A percentile compares a stretch with the other conserved stretches of the same genome.
Conservation (phyloP, 2,113 vertebrate species). For the Dendropsophus ebraccatus region DNA sequence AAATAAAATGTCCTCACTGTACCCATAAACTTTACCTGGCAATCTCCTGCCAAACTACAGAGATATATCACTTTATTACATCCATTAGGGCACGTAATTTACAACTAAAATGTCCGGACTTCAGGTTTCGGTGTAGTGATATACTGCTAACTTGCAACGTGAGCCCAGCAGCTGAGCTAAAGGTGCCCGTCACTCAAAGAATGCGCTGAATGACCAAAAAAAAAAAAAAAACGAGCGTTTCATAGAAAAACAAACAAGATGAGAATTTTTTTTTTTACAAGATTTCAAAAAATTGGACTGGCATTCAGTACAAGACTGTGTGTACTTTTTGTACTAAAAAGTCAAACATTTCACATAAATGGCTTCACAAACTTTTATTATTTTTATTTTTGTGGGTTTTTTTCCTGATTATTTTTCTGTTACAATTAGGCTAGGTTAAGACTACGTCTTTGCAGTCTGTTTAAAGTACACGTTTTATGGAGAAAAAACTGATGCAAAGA, state of each 20-base stretch:
- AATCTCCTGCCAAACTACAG: slow-evolving; percentile 50
- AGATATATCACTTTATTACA: slow-evolving; percentile 72
- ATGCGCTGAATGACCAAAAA: slow-evolving; percentile 64
- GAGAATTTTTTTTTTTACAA: no score
- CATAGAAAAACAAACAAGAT: neutral
- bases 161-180: slow-evolving; percentile 35
- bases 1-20: slow-evolving; percentile 38
- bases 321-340: no score
- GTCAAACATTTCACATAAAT: no score
- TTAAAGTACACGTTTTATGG: no score
- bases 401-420: no score
- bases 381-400: no score
- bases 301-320: no score
- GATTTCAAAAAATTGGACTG: no score
- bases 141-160: slow-evolving; percentile 63
- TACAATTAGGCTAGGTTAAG: no score
- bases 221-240: slow-evolving; percentile 18
- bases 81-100: slow-evolving; percentile 72
- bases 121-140: slow-evolving; percentile 67
- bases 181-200: slow-evolving; percentile 62
- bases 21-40: slow-evolving; percentile 33
- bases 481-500: no score
- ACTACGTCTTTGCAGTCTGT: no score
- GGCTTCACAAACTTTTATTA: no score
- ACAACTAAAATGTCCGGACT: slow-evolving; percentile 68